phyloP scores from a whole-genome alignment of 2,113 vertebrate species.

The Cheirogaleus medius region DNA sequence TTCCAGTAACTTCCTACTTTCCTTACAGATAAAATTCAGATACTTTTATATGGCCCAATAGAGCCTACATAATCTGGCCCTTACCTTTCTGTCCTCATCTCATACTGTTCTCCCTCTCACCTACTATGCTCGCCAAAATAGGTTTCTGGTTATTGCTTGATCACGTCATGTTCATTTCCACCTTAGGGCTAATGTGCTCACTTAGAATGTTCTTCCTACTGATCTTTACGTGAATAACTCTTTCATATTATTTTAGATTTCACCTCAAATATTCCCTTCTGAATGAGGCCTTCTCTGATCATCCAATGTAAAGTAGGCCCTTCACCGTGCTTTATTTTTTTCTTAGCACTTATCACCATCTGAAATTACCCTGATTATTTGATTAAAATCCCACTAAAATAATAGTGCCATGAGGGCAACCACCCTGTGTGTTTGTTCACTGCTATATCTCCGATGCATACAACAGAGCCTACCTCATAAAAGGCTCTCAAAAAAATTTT shows the following conservation, averaged over 20 bases:
- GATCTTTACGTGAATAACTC: neutral
- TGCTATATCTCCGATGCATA: neutral
- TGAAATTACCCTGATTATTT: constrained; percentile 25
- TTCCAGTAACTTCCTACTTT: neutral
- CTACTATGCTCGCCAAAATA: neutral
- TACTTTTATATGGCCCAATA: neutral
- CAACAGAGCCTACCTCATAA: neutral
- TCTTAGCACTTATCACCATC: neutral
- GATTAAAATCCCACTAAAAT: neutral
- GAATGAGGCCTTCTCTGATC: neutral
- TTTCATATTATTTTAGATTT: constrained; percentile 31
- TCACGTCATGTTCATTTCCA: neutral
- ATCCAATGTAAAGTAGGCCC: neutral
- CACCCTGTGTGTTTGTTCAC: neutral
- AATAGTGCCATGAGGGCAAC: neutral
- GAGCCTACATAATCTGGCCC: neutral
- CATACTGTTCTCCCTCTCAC: neutral
- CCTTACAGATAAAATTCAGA: constrained; percentile 1
- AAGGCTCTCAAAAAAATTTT: neutral
- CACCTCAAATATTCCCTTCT: neutral
- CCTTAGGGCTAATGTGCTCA: neutral
- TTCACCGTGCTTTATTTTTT: neutral
- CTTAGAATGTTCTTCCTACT: neutral
- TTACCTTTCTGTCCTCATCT: neutral
- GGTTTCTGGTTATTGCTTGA: neutral